phyloP scores from a whole-genome alignment of 2,888 invertebrate genomes.

The Lucinisca nassula region DNA sequence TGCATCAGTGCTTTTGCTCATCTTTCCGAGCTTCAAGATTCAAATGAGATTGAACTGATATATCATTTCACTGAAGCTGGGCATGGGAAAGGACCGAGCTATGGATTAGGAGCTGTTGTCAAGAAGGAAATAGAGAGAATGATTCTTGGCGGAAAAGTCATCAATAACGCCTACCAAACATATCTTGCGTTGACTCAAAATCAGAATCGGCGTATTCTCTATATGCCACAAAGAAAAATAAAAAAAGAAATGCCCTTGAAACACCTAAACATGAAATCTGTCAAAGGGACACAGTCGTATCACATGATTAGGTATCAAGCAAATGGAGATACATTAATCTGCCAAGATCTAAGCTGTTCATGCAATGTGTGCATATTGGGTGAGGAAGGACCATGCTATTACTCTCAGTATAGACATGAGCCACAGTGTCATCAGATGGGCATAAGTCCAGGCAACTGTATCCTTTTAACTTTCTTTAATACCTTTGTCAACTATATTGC shows the following conservation, averaged over 20 bases:
- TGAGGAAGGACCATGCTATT: slow-evolving; percentile 34
- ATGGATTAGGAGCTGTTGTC: slow-evolving; percentile 39
- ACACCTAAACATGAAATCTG: not conserved
- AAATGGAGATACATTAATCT: not conserved
- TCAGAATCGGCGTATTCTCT: slow-evolving; percentile 10
- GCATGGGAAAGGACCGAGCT: slow-evolving; percentile 46
- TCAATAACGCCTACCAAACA: slow-evolving; percentile 49
- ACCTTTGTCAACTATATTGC: not conserved
- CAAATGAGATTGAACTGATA: slow-evolving; percentile 1
- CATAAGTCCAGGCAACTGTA: not conserved
- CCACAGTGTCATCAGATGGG: not conserved
- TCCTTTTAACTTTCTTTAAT: not conserved
- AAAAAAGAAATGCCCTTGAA: not conserved
- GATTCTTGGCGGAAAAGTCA: slow-evolving; percentile 38
- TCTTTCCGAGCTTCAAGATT: not conserved
- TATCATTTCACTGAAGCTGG: slow-evolving; percentile 46
- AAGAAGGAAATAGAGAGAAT: slow-evolving; percentile 32
- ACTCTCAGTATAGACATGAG: not conserved
- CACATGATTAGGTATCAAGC: slow-evolving; percentile 13
- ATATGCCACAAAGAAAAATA: slow-evolving; percentile 24
- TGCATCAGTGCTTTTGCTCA: slow-evolving; percentile 31
- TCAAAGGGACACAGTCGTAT: slow-evolving; percentile 42
- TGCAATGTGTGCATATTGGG: slow-evolving; percentile 23
- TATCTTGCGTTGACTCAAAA: slow-evolving; percentile 28
- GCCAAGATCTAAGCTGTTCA: slow-evolving; percentile 37